phyloP scores from a whole-genome alignment of 1,140 invertebrate genomes.

The Sesamia nonagrioides region DNA sequence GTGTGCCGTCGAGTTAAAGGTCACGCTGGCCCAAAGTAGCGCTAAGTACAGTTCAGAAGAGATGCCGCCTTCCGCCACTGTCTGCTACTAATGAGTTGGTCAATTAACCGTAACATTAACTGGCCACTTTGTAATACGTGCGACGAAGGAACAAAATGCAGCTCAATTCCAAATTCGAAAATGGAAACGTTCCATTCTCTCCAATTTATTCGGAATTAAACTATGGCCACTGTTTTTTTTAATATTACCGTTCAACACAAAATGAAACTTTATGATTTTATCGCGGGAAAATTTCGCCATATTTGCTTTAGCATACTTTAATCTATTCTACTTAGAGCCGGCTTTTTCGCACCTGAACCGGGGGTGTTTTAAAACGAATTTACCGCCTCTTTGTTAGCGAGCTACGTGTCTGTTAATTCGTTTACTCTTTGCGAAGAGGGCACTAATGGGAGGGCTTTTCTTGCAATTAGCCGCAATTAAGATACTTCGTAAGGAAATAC shows the following conservation, averaged over 20 bases:
- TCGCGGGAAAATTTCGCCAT: slow-evolving; percentile 46
- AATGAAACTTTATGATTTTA: slow-evolving; percentile 54
- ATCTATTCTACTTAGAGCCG: slow-evolving; percentile 80
- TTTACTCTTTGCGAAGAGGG: slow-evolving; percentile 78
- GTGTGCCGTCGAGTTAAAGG: slow-evolving; percentile 48
- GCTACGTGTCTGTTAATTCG: slow-evolving; percentile 82
- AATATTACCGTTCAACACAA: slow-evolving; percentile 42
- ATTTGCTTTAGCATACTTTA: slow-evolving; percentile 64
- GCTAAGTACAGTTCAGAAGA: slow-evolving; percentile 54
- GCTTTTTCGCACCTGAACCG: slow-evolving; percentile 82
- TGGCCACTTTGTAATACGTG: slow-evolving; percentile 57
- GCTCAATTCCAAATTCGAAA: slow-evolving; percentile 59
- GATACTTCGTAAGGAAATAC: slow-evolving; percentile 71
- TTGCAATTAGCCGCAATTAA: slow-evolving; percentile 84
- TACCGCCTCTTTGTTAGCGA: slow-evolving; percentile 73
- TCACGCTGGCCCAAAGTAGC: slow-evolving; percentile 39
- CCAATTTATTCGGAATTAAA: slow-evolving; percentile 26
- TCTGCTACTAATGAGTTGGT: slow-evolving; percentile 70
- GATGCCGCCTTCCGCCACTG: slow-evolving; percentile 59
- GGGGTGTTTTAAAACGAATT: slow-evolving; percentile 80
- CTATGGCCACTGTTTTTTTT: slow-evolving; percentile 7
- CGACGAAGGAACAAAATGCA: slow-evolving; percentile 64
- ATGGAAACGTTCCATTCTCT: slow-evolving; percentile 2
- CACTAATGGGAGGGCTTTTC: slow-evolving; percentile 80
- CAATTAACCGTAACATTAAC: slow-evolving; percentile 72